Conservation (phyloP, 1,140 invertebrate genomes). For the Muscidifurax raptorellus region DNA sequence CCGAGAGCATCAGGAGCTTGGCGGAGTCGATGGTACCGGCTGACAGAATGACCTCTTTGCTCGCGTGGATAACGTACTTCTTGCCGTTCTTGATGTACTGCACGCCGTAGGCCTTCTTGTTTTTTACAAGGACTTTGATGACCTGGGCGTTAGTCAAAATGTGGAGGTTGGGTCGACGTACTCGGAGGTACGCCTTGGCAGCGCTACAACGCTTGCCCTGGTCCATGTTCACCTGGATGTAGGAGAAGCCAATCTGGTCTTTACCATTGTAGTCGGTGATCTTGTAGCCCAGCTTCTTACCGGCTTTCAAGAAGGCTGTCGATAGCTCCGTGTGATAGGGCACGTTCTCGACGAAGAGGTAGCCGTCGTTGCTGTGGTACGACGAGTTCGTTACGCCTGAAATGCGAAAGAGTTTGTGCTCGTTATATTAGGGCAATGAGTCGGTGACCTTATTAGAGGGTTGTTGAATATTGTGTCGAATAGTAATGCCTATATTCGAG, state of each 20-base stretch:
- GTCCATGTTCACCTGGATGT: slow-evolving; percentile 82
- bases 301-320: slow-evolving; percentile 77
- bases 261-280: slow-evolving; percentile 77
- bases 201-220: slow-evolving; percentile 81
- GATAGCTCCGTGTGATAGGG: slow-evolving; percentile 72
- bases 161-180: slow-evolving; percentile 81
- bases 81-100: slow-evolving; percentile 76
- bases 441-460: neutral
- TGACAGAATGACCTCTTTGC: slow-evolving; percentile 82
- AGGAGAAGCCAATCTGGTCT: slow-evolving; percentile 76
- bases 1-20: slow-evolving; percentile 84
- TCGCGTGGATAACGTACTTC: slow-evolving; percentile 71
- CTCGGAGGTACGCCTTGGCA: slow-evolving; percentile 78
- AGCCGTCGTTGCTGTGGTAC: slow-evolving; percentile 74
- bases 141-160: slow-evolving; percentile 80
- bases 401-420: slow-evolving; percentile 32
- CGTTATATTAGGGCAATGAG: neutral
- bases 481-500: no score
- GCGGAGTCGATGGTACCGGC: slow-evolving; percentile 83
- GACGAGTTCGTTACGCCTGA: slow-evolving; percentile 67
- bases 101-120: slow-evolving; percentile 77
- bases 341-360: slow-evolving; percentile 70
- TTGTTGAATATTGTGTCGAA: no score
- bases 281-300: slow-evolving; percentile 75
- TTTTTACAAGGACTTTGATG: slow-evolving; percentile 79